Base-by-base conservation (phyloP, 2,797 vertebrate species). In the Pseudochirops corinnae region DNA sequence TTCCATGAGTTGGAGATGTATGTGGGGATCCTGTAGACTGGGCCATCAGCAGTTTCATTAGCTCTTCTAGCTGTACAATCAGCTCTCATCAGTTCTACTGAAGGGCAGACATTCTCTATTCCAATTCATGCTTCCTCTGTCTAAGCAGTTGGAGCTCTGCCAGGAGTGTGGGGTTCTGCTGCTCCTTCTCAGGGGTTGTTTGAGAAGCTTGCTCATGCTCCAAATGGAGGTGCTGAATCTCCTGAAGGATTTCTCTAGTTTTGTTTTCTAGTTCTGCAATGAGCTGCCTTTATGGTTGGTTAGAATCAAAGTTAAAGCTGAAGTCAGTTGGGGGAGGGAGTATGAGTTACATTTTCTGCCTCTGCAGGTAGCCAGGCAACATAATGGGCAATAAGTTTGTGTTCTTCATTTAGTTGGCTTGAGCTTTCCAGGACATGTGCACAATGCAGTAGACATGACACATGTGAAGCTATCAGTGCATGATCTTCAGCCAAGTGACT, bases 241-340 rank as follows among this genome's bases (percentile, higher is more conserved):
- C 99, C 95, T 99, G 99, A 26, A 99, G 99, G 94, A 99, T 99
- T 98, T 99, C 99, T 94, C 99, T 99, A 98, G 99, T 99, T 98
- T 99, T 99, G 98, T 99, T 99, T 97, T 99, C 99, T 98, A 99
- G 99, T 98, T 99, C 99, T 1, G 99, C 99, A 18, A 99, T 99
- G 98, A 99, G 99, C 98, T 99, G 99, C 53, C 99, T 98, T 96
- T 99, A 99, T 21, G 99, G 99, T 96, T 99, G 99, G 96, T 99
- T 99, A 98, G 99, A 99, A 96, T 99, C 99, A 0, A 99, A 99
- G 99, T 99, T 99, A 98, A 99, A 99, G 56, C 98, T 98, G 98
- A 99, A 98, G 96, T 99, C 99, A 28, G 99, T 97, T 0, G 99
- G 99, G 93, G 99, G 99, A 94, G 99, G 99, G 95, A 99, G 53